A percentile compares a stretch with the other conserved stretches of the same genome.
phyloP scores from a whole-genome alignment of 2,797 vertebrate species.

The Liparis tanakae region DNA sequence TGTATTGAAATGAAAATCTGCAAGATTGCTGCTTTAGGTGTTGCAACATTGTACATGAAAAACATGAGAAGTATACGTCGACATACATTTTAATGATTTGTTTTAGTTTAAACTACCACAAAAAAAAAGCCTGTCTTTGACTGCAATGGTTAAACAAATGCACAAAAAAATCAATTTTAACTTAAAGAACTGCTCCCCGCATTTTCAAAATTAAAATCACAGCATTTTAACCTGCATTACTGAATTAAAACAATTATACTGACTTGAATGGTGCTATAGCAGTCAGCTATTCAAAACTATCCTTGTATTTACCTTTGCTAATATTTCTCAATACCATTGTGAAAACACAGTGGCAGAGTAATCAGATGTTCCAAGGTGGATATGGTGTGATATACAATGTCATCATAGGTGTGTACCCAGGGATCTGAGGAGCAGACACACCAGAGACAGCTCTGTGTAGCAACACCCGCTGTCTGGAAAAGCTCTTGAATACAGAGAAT shows the following conservation, averaged over 20 bases:
- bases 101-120: background rate
- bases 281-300: background rate
- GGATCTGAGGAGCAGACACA: constrained; percentile 47
- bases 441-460: constrained; percentile 35
- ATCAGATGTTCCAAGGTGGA: constrained; percentile 14
- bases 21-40: background rate
- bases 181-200: background rate
- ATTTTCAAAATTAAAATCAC: background rate
- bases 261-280: background rate
- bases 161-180: no score
- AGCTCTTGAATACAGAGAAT: constrained; percentile 3
- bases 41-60: background rate
- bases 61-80: background rate
- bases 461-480: constrained; percentile 42
- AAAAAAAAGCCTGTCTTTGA: background rate
- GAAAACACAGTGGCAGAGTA: background rate
- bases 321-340: background rate
- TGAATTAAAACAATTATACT: background rate
- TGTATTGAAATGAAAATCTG: background rate
- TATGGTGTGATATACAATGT: constrained; percentile 35
- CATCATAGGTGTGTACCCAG: constrained; percentile 19
- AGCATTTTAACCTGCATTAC: background rate
- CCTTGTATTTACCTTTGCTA: background rate
- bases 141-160: background rate
- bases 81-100: background rate